Evolutionary conservation across 2,113 vertebrate genomes (phyloP).

Genomic region (Clarias batrachus): DNA sequence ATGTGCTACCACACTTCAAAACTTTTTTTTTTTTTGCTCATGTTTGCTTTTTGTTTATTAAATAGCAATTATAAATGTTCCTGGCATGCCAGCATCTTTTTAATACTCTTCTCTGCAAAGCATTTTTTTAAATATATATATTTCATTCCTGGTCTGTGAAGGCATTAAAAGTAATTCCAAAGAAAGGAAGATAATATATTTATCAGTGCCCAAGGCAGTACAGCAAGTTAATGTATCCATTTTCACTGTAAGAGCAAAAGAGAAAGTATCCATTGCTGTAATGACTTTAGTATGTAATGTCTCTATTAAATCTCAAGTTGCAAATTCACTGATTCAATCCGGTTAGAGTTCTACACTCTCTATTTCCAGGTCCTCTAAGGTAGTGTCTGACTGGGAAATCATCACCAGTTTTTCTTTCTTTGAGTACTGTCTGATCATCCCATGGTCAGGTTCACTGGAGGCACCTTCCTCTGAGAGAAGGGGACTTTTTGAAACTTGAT

Average conservation of each 20-base stretch:
- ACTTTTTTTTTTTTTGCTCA: conserved; percentile 32
- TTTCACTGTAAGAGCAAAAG: conserved; percentile 1
- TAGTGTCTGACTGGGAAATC: conserved; percentile 76
- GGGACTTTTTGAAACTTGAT: conserved; percentile 46
- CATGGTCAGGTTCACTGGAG: conserved; percentile 49
- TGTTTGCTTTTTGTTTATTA: conserved; percentile 67
- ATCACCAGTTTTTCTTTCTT: conserved; percentile 83
- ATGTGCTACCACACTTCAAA: conserved; percentile 62
- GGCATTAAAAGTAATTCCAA: conserved; percentile 40
- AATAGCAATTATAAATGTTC: conserved; percentile 68
- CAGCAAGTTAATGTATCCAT: conserved; percentile 33
- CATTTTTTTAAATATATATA: not conserved
- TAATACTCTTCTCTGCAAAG: conserved; percentile 11
- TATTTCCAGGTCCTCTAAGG: conserved; percentile 67
- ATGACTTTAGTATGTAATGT: conserved; percentile 55
- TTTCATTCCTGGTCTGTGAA: conserved; percentile 40
- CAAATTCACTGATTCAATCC: not conserved
- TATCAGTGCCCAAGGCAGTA: conserved; percentile 4
- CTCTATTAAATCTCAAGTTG: conserved; percentile 18
- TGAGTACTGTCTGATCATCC: conserved; percentile 74
- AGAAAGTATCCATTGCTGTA: conserved; percentile 40
- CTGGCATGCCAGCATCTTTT: conserved; percentile 53
- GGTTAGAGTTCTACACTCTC: conserved; percentile 71
- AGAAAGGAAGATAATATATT: conserved; percentile 36
- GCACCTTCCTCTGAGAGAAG: conserved; percentile 31